Base-by-base conservation (phyloP, 2,797 vertebrate genomes). In the Chiroxiphia lanceolata region DNA sequence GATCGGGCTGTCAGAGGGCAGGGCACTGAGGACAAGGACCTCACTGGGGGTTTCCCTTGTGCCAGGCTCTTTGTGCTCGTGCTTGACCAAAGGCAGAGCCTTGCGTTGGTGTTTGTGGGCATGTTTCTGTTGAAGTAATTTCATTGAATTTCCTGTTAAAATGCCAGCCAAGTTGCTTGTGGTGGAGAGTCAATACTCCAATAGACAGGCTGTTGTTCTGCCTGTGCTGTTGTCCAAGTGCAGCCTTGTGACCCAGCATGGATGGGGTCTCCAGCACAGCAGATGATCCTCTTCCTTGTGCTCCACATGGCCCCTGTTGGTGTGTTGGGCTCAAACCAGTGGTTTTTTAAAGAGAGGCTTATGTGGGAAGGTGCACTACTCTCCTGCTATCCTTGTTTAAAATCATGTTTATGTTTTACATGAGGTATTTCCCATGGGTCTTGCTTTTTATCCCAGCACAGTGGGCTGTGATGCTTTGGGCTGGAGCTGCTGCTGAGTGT, bases 71-170 rank as follows among this genome's bases (percentile, higher is more conserved):
- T 42, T 65, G 78, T 80, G 59, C 68, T 71, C 0, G 0, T 3
- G 2, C 65, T 68, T 42, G 54, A 31, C 60, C 36, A 9, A 20
- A 56, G 67, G 63, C 93, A 77, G 53, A 88, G 87, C 74, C 34
- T 38, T 26, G 80, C 12, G 48, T 72, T 83, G 90, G 81, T 82
- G 90, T 92, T 57, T 5, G 38, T 50, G 91, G 85, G 91, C 85
- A 19, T 33, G 91, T 76, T 91, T 63, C 91, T 86, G 59, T 36
- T 83, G 87, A 75, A 86, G 79, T 42, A 3, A 69, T 82, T 74
- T 47, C 56, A 31, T 40, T 91, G 94, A 47, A 40, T 92, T 92
- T 96, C 94, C 92, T 86, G 94, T 95, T 92, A 10, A 81, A 94
- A 83, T 95, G 92, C 87, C 82, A 86, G 92, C 76, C 95, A 92